phyloP scores from a whole-genome alignment of 2,797 vertebrate genomes.

The Phataginus tricuspis region DNA sequence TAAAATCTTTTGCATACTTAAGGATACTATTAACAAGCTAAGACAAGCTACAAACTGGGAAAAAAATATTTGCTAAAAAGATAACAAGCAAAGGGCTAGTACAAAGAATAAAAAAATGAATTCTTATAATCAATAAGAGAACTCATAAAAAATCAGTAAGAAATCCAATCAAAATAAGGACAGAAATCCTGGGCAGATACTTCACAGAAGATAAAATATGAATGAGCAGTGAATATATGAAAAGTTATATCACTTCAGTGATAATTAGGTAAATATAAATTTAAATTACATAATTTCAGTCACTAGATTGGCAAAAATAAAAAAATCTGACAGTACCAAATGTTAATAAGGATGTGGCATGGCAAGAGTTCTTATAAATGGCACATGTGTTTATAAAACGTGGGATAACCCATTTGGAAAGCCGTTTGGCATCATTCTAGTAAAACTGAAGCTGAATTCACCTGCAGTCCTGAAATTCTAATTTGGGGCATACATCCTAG shows the following conservation, averaged over 20 bases:
- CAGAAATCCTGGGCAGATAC: neutral
- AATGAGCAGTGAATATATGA: neutral
- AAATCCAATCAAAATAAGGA: neutral
- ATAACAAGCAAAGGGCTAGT: neutral
- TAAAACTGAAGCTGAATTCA: neutral
- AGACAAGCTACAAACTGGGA: neutral
- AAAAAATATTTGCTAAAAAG: neutral
- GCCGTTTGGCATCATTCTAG: neutral
- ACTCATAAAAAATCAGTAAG: neutral
- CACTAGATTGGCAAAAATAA: neutral
- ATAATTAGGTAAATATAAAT: neutral
- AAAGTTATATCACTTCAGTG: neutral
- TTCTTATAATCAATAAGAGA: neutral
- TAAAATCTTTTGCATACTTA: neutral
- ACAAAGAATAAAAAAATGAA: neutral
- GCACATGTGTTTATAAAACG: neutral
- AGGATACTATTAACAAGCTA: neutral
- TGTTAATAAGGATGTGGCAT: neutral
- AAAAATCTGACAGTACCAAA: neutral
- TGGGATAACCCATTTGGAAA: neutral
- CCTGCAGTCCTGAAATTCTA: neutral
- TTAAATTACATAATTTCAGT: neutral
- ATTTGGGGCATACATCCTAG: neutral
- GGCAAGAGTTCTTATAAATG: neutral
- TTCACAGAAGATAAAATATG: neutral